These are phyloP conservation scores for Hyperopisus bebe DNA, from an alignment of 2,113 vertebrate species.

Conservation along the genomic window DNA sequence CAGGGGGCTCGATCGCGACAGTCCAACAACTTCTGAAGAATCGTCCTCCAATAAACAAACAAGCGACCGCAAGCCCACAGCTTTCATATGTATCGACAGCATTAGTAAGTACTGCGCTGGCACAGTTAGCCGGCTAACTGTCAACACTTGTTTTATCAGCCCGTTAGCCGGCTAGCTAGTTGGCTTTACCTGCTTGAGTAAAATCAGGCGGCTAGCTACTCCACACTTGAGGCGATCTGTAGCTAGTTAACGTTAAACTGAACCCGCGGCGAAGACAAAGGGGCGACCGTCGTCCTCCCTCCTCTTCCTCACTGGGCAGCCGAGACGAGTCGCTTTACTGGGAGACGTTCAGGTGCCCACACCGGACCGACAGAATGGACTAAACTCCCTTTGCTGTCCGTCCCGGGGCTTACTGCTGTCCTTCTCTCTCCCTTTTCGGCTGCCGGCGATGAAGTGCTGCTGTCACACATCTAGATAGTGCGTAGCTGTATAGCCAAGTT, in stretches of 20 bases:
- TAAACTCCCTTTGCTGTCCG: conserved; percentile 22
- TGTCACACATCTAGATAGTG: conserved; percentile 22
- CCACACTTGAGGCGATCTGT: conserved; percentile 2
- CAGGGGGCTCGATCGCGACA: neutral
- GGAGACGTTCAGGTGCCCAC: conserved; percentile 5
- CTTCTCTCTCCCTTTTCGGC: conserved; percentile 18
- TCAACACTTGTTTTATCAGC: neutral
- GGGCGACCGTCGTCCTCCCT: conserved; percentile 39
- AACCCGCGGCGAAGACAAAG: conserved; percentile 33
- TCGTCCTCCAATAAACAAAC: neutral
- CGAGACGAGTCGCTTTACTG: neutral
- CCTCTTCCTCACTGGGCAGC: conserved; percentile 37
- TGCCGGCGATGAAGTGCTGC: conserved; percentile 20
- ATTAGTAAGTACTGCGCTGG: neutral
- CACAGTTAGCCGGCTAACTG: conserved; percentile 7
- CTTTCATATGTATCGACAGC: neutral
- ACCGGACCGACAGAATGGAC: conserved; percentile 48
- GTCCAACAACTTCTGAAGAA: conserved; percentile 1
- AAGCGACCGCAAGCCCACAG: neutral
- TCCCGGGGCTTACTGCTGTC: conserved; percentile 8
- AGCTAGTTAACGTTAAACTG: conserved; percentile 15
- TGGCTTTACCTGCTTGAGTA: conserved; percentile 14
- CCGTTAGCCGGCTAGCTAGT: neutral
- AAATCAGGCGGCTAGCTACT: conserved; percentile 10
- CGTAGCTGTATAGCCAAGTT: neutral